Percentiles rank a stretch among this genome's conserved stretches.
phyloP scores from a whole-genome alignment of 2,888 invertebrate genomes.

The Ochropleura plecta region DNA sequence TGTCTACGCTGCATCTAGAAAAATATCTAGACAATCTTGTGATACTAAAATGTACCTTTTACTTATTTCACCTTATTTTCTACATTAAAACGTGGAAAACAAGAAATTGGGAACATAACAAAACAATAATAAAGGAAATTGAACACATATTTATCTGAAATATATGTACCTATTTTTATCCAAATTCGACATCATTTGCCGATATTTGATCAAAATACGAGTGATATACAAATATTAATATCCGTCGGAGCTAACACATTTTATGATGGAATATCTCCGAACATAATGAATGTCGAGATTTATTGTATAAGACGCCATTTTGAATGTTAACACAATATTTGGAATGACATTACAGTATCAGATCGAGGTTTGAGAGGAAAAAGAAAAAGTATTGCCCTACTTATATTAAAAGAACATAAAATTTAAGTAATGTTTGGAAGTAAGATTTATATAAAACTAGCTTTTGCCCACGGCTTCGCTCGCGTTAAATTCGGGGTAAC shows the following conservation, averaged over 20 bases:
- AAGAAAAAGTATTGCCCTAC: not conserved
- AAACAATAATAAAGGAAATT: no score
- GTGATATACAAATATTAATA: slow-evolving; percentile 35
- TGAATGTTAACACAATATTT: slow-evolving; percentile 27
- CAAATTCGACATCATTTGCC: slow-evolving; percentile 3
- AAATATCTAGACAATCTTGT: not conserved
- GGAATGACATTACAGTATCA: slow-evolving; percentile 14
- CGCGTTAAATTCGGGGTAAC: not conserved
- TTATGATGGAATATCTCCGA: slow-evolving; percentile 22
- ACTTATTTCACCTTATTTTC: not conserved
- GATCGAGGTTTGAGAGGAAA: not conserved
- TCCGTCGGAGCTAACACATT: slow-evolving; percentile 30
- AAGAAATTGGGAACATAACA: not conserved
- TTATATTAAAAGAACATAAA: not conserved
- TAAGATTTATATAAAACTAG: not conserved
- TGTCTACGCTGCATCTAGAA: not conserved
- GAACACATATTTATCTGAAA: not conserved
- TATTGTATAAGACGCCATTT: slow-evolving; percentile 12
- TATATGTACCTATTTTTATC: slow-evolving; percentile 3
- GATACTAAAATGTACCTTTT: not conserved
- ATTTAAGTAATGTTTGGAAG: not conserved
- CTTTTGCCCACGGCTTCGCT: no score
- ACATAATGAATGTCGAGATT: slow-evolving; percentile 13
- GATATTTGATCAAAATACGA: slow-evolving; percentile 35
- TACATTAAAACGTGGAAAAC: not conserved